Percentiles rank a stretch among this genome's conserved stretches.
These are phyloP conservation scores for Drosophila trapezifrons DNA, from an alignment of 1,140 invertebrate species.

Conservation along the genomic window DNA sequence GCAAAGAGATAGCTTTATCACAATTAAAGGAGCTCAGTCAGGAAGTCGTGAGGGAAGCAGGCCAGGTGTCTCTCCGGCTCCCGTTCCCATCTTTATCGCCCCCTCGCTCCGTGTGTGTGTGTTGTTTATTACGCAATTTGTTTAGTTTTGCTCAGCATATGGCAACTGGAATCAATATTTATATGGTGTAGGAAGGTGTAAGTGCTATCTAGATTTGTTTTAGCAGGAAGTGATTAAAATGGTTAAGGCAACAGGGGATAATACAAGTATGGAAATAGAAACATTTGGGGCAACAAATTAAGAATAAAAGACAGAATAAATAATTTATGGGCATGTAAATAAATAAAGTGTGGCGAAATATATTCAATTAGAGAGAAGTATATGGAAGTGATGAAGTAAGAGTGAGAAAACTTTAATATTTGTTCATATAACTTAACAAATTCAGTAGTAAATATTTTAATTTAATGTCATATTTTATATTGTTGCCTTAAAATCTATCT, in stretches of 20 bases:
- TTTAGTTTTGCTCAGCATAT: slow-evolving; percentile 49
- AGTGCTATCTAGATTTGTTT: slow-evolving; percentile 20
- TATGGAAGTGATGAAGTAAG: not conserved
- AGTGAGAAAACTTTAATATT: not conserved
- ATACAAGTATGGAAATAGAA: not conserved
- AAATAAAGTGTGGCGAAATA: not conserved
- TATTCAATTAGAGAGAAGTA: not conserved
- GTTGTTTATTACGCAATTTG: slow-evolving; percentile 54
- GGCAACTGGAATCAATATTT: slow-evolving; percentile 45
- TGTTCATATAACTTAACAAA: too few species aligned
- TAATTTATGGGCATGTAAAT: not conserved
- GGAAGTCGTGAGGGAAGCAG: slow-evolving; percentile 47
- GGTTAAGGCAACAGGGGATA: slow-evolving; percentile 3
- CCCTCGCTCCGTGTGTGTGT: slow-evolving; percentile 11
- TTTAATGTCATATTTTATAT: too few species aligned
- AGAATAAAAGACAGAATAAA: not conserved
- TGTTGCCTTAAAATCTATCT: too few species aligned
- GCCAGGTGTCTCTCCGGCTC: slow-evolving; percentile 39
- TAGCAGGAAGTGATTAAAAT: slow-evolving; percentile 23
- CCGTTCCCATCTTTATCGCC: not conserved
- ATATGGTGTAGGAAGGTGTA: slow-evolving; percentile 5
- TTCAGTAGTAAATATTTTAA: too few species aligned
- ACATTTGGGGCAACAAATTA: not conserved
- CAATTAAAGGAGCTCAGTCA: slow-evolving; percentile 59
- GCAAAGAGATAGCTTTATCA: slow-evolving; percentile 60